Evolutionary conservation across 2,113 vertebrate genomes (phyloP), one percentile per base, ranked within the genome.

Genomic region (Myotis davidii): DNA sequence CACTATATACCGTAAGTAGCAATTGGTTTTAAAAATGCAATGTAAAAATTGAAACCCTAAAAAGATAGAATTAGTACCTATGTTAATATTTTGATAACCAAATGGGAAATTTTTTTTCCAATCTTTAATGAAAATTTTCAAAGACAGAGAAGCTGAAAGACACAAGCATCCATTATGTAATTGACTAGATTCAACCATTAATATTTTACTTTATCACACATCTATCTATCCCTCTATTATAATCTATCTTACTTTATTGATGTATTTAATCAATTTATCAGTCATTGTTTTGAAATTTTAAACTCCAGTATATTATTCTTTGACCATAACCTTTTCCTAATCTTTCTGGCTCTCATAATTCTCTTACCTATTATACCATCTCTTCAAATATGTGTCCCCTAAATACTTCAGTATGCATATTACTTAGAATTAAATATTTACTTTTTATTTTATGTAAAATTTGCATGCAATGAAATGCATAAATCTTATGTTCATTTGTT

Each of bases 11-110:
- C 9, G 13, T 91, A 82, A 94, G 37, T 90, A 95, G 50, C 76
- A 95, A 45, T 94, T 92, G 52, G 39, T 91, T 94, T 91, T 48
- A 93, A 93, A 84, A 94, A 27, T 93, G 29, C 77, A 93, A 83
- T 94, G 4, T 61, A 81, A 96, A 78, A 91, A 29, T 82, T 48
- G 25, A 95, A 91, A 37, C 25, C 42, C 4, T 67, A 48, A 76
- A 81, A 81, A 85, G 3, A 77, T 32, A 97, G 12, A 42, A 50
- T 72, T 73, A 94, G 56, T 96, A 29, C 18, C 48, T 94, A 56
- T 82, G 4, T 94, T 85, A 61, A 73, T 89, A 70, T 91, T 89
- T 91, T 94, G 76, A 85, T 93, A 45, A 59, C 17, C 23, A 72
- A 59, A 76, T 85, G 17, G 64, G 50, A 85, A 91, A 79, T 50